Percentiles rank a stretch among this genome's conserved stretches.
Conservation (phyloP, 1,140 invertebrate genomes). For the Cotesia typhae region DNA sequence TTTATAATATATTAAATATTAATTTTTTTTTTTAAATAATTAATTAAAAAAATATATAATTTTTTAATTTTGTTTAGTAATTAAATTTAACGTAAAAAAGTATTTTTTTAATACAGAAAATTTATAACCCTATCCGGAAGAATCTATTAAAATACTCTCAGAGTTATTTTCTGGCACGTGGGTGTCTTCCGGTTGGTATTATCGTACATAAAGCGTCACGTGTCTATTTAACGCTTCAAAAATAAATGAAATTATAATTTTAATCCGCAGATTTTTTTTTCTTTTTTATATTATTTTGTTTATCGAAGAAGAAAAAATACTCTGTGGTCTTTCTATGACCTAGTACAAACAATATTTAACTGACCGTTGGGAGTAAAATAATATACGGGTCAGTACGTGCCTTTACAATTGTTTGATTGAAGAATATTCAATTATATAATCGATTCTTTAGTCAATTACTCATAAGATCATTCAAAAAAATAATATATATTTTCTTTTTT, state of each 20-base stretch:
- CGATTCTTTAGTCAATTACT: constrained; percentile 38
- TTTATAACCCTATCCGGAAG: constrained; percentile 25
- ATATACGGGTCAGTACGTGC: constrained; percentile 57
- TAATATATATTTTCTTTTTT: background rate
- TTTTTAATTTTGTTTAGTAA: too few species aligned
- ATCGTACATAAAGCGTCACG: constrained; percentile 25
- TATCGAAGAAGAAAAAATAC: too few species aligned
- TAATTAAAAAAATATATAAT: too few species aligned
- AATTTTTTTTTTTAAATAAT: too few species aligned
- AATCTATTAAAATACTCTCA: constrained; percentile 24
- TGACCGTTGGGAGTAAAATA: constrained; percentile 7
- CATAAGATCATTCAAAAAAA: background rate
- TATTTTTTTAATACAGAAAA: background rate
- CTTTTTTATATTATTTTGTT: too few species aligned
- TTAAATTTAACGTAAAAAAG: too few species aligned
- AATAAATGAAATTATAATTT: too few species aligned
- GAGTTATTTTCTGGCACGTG: constrained; percentile 40
- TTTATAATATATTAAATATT: too few species aligned
- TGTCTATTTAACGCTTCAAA: constrained; percentile 12
- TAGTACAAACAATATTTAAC: constrained; percentile 17
- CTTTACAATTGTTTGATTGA: constrained; percentile 62
- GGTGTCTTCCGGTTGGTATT: constrained; percentile 35
- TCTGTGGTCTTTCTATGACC: constrained; percentile 6
- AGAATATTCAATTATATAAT: constrained; percentile 66
- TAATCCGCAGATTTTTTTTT: too few species aligned